Evolutionary conservation across 2,113 vertebrate genomes (phyloP).

Genomic region (Cynocephalus volans): DNA sequence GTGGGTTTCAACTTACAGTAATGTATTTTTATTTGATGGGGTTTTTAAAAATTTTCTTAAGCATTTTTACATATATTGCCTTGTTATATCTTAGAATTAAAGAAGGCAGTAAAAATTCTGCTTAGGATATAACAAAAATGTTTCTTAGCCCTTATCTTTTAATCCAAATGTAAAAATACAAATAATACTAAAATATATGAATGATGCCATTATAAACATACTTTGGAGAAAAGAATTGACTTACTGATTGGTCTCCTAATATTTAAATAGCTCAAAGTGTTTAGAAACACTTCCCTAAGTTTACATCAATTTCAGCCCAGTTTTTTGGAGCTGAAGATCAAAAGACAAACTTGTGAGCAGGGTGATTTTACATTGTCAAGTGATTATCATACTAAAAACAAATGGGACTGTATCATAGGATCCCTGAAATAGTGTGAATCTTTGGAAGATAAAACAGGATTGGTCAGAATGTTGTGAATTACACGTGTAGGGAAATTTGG

Average conservation of each 20-base stretch:
- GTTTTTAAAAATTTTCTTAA: not conserved
- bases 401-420: not conserved
- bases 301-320: not conserved
- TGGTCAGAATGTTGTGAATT: slow-evolving; percentile 27
- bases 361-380: not conserved
- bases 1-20: not conserved
- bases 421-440: not conserved
- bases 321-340: slow-evolving; percentile 9
- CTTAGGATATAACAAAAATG: not conserved
- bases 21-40: not conserved
- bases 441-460: not conserved
- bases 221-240: not conserved
- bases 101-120: not conserved
- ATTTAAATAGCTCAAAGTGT: not conserved
- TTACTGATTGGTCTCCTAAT: not conserved
- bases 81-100: slow-evolving; percentile 44
- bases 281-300: slow-evolving; percentile 42
- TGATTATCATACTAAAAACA: not conserved
- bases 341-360: not conserved
- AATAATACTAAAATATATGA: not conserved
- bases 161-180: slow-evolving; percentile 36
- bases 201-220: not conserved
- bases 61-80: not conserved
- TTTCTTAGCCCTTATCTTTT: not conserved
- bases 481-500: not conserved